Base-by-base conservation (phyloP, 1,140 invertebrate genomes). In the Nixonia krombeini region DNA sequence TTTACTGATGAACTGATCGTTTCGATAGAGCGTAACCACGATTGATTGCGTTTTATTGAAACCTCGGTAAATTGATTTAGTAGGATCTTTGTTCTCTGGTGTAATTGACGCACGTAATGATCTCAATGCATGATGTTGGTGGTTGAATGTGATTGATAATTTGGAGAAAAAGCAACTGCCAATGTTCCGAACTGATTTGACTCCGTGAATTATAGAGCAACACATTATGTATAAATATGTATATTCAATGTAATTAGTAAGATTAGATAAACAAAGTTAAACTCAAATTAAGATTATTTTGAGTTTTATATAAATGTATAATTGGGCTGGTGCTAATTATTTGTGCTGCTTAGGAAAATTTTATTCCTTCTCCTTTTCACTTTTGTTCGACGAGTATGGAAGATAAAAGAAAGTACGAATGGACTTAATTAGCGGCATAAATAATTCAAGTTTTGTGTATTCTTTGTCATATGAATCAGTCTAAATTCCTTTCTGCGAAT, bases 171-270 rank as follows among this genome's bases (percentile, higher is more conserved):
- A 26, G 9, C 9, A 9, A 49, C 58, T 73, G 64, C 58, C 71
- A 63, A 64, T 73, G 62, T 73, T 69, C 46, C 45, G 72, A 75
- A 75, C 74, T 76, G 74, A 76, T 51, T 73, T 56, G 73, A 73
- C 71, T 65, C 64, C 50, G 52, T 76, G 25, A 50, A 66, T 52
- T 72, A 72, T 37, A 26, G 23, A 53, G 64, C 62, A 58, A 61
- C 59, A 70, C 64, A 72, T 68, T 68, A 53, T 56, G 53, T 57
- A 35, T 21, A 56, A 40, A 55, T 42, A 52, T 42, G 42, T 42
- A 38, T 56, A 59, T 58, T 66, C 44, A 38, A 66, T 69, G 68
- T 59, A 64, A 42, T 59, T 63, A 71, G 49, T 55, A 66, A 57
- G 66, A 63, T 71, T 38, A 51, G 28, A 47, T 58, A 71, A 23